Percentiles rank a stretch among this genome's conserved stretches.
Conservation (phyloP, 2,797 vertebrate species). For the Apodemus agrarius region DNA sequence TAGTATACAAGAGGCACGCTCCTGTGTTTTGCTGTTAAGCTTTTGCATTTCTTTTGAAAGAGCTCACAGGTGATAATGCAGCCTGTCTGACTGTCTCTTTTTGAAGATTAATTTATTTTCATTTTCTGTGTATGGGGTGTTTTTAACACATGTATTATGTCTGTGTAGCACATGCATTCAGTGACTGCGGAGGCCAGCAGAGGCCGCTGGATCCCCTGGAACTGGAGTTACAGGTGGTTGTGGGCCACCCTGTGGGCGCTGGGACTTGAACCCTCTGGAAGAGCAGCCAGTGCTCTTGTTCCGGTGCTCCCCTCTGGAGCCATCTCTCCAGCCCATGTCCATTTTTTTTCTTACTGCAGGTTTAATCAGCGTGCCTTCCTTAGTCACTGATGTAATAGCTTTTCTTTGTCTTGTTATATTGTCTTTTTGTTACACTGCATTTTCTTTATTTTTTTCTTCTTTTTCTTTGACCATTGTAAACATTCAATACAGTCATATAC, state of each 20-base stretch:
- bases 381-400: not conserved
- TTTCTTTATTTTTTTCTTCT: not conserved
- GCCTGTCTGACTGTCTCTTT: not conserved
- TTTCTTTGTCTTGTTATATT: conserved; percentile 5
- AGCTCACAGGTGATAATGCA: not conserved
- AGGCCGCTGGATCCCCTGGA: not conserved
- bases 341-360: not conserved
- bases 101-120: not conserved
- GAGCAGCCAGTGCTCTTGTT: not conserved
- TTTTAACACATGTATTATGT: not conserved
- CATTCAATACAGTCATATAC: not conserved
- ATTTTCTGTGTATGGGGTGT: not conserved
- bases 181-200: not conserved
- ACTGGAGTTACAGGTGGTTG: not conserved
- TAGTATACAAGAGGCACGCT: not conserved
- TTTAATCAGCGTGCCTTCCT: not conserved
- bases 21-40: not conserved
- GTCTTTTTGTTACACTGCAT: not conserved
- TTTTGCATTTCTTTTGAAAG: not conserved
- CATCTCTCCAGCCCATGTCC: not conserved
- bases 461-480: not conserved
- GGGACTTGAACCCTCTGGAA: not conserved
- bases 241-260: not conserved
- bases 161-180: not conserved
- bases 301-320: not conserved